These are phyloP conservation scores for Melospiza georgiana DNA, from an alignment of 2,113 vertebrate species.

Conservation along the genomic window DNA sequence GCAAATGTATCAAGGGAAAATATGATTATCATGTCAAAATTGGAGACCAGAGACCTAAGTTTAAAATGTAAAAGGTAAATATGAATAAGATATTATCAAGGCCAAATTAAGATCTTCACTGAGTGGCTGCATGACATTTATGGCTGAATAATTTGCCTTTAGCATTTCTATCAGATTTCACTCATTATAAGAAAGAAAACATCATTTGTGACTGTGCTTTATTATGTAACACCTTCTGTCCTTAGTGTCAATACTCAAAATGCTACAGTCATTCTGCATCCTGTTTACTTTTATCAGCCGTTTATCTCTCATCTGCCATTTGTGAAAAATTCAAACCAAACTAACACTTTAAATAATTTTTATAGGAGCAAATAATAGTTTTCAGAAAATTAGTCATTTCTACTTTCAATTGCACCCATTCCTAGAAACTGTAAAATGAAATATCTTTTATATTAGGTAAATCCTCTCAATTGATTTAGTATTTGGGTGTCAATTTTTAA, in stretches of 20 bases:
- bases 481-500: neutral
- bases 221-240: slow-evolving; percentile 65
- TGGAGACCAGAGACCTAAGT: neutral
- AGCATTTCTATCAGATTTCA: slow-evolving; percentile 58
- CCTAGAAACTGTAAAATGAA: neutral
- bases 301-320: slow-evolving; percentile 58
- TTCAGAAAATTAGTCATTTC: neutral
- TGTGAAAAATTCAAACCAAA: neutral
- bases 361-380: neutral
- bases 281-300: slow-evolving; percentile 59
- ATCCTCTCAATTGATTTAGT: neutral
- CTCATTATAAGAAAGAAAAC: slow-evolving; percentile 40
- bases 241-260: slow-evolving; percentile 60
- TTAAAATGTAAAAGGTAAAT: slow-evolving; percentile 2
- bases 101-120: slow-evolving; percentile 27
- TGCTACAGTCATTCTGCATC: slow-evolving; percentile 55
- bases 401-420: neutral
- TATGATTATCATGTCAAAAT: neutral
- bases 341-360: slow-evolving; percentile 13
- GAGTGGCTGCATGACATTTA: slow-evolving; percentile 36
- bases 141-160: slow-evolving; percentile 54
- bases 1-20: neutral
- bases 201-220: slow-evolving; percentile 58
- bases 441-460: neutral
- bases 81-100: neutral